Conservation (phyloP, 2,888 invertebrate genomes). For the Drosophila tanythrix region DNA sequence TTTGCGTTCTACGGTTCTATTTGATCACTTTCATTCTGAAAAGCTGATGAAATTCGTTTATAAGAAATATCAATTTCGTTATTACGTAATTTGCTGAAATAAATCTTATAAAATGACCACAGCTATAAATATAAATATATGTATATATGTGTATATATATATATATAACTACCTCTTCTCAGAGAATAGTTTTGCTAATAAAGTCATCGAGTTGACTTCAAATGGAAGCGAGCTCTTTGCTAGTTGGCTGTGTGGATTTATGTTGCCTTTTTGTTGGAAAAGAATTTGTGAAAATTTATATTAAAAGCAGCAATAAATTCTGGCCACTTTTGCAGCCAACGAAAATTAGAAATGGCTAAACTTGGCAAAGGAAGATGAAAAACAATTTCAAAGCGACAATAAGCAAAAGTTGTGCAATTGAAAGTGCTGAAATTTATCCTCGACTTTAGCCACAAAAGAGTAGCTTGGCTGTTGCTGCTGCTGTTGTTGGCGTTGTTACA, state of each 20-base stretch:
- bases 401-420: slow-evolving; percentile 63
- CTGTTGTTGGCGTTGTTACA: slow-evolving; percentile 9
- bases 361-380: slow-evolving; percentile 1
- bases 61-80: neutral
- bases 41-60: neutral
- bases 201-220: slow-evolving; percentile 58
- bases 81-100: neutral
- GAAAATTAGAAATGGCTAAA: slow-evolving; percentile 6
- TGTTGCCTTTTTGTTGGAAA: slow-evolving; percentile 67
- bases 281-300: slow-evolving; percentile 74
- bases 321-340: slow-evolving; percentile 7
- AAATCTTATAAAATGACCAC: neutral
- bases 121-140: neutral
- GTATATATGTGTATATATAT: neutral
- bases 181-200: slow-evolving; percentile 55
- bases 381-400: slow-evolving; percentile 45
- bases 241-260: slow-evolving; percentile 77
- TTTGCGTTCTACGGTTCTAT: neutral
- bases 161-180: neutral
- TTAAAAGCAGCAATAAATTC: slow-evolving; percentile 70
- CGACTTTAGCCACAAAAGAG: slow-evolving; percentile 16
- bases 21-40: neutral
- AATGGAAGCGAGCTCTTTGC: slow-evolving; percentile 39
- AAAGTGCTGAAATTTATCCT: slow-evolving; percentile 47
- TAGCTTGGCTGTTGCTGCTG: slow-evolving; percentile 16